phyloP scores from a whole-genome alignment of 2,888 invertebrate genomes.

The Tortricodes alternella region DNA sequence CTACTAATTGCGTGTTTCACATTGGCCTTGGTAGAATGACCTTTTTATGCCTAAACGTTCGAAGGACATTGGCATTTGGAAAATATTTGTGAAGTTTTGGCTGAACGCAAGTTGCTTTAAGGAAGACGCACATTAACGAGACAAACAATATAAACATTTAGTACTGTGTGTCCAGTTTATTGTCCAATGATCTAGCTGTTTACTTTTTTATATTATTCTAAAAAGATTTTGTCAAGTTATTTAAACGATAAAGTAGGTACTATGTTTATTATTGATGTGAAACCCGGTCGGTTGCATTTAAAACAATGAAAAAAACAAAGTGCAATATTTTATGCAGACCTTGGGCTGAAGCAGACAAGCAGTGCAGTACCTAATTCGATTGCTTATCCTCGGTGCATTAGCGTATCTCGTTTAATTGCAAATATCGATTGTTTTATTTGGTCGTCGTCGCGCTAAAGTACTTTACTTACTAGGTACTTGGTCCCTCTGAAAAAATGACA shows the following conservation, averaged over 20 bases:
- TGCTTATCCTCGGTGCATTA: slow-evolving; percentile 3
- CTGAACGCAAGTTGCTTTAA: background rate
- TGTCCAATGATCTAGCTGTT: too few relatives aligned
- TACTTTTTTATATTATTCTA: too few relatives aligned
- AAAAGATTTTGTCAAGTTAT: too few relatives aligned
- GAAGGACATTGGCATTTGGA: slow-evolving; percentile 57
- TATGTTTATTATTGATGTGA: too few relatives aligned
- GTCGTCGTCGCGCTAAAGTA: background rate
- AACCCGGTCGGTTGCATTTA: too few relatives aligned
- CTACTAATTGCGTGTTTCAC: slow-evolving; percentile 59
- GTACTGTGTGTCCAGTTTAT: too few relatives aligned
- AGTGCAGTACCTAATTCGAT: slow-evolving; percentile 8
- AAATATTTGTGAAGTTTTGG: slow-evolving; percentile 19
- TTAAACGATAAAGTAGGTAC: too few relatives aligned
- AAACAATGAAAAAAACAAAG: background rate
- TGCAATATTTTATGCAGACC: background rate
- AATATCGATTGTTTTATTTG: background rate
- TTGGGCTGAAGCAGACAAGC: background rate
- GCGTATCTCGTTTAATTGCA: background rate
- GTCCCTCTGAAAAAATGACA: too few relatives aligned
- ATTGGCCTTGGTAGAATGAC: slow-evolving; percentile 57
- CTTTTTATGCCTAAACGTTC: slow-evolving; percentile 46
- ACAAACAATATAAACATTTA: too few relatives aligned
- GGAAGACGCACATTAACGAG: too few relatives aligned
- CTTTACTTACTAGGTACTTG: too few relatives aligned